These are phyloP conservation scores for Melanostoma mellinum DNA, from an alignment of 2,888 invertebrate species.

Conservation along the genomic window DNA sequence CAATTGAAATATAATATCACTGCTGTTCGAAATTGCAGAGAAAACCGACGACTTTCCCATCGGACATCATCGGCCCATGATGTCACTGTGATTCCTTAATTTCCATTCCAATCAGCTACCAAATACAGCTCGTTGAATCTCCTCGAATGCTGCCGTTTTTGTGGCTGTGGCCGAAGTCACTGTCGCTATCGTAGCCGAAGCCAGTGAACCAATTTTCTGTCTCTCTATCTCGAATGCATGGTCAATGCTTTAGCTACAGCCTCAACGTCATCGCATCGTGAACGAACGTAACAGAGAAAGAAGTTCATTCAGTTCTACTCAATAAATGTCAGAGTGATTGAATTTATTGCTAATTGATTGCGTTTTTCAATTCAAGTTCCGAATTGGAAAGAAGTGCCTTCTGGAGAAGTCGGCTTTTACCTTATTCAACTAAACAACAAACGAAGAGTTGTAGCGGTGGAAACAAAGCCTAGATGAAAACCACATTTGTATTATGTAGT, in stretches of 20 bases:
- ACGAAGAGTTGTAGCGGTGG: constrained; percentile 18
- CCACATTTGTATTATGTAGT: constrained; percentile 64
- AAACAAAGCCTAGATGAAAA: constrained; percentile 65
- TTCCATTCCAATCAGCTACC: constrained; percentile 72
- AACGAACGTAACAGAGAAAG: constrained; percentile 24
- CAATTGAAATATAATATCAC: background rate
- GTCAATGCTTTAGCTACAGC: constrained; percentile 2
- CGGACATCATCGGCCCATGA: constrained; percentile 42
- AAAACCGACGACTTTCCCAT: constrained; percentile 48
- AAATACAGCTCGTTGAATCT: constrained; percentile 58
- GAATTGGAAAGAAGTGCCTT: constrained; percentile 65
- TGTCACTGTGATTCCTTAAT: constrained; percentile 73
- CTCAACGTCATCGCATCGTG: background rate
- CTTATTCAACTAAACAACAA: constrained; percentile 55
- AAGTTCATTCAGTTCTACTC: constrained; percentile 70
- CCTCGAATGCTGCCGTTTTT: constrained; percentile 52
- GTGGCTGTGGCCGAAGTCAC: constrained; percentile 27
- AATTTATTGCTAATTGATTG: constrained; percentile 74
- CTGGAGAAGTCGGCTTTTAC: constrained; percentile 65
- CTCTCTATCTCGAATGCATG: constrained; percentile 7
- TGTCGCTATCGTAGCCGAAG: constrained; percentile 49
- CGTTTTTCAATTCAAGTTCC: constrained; percentile 70
- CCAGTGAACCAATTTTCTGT: constrained; percentile 64
- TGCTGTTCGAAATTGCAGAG: constrained; percentile 8
- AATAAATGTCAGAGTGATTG: constrained; percentile 73